Evolutionary conservation across 2,797 vertebrate genomes (phyloP).

Genomic region (Halcyon chelicuti): DNA sequence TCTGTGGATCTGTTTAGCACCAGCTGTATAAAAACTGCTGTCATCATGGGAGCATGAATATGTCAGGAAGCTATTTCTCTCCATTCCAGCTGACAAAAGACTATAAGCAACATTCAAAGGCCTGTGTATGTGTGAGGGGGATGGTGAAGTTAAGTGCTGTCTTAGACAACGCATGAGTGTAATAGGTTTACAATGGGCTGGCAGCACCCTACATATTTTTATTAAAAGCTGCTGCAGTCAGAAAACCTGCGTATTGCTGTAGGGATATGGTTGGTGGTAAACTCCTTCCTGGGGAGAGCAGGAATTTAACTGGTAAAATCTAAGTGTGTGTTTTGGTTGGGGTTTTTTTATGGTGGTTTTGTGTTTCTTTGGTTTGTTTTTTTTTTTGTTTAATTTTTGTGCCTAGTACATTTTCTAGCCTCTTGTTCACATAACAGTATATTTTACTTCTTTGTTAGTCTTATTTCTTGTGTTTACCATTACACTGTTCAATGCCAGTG

Average conservation of each 20-base stretch:
- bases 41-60: not conserved
- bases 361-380: too few relatives aligned
- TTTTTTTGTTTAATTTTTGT: not conserved
- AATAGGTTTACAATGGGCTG: not conserved
- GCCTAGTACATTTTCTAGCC: not conserved
- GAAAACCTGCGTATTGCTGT: not conserved
- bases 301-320: constrained; percentile 5
- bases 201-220: not conserved
- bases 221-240: not conserved
- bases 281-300: not conserved
- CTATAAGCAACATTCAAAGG: not conserved
- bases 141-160: not conserved
- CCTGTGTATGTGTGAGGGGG: not conserved
- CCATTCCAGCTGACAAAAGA: not conserved
- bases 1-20: not conserved
- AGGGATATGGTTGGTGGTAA: not conserved
- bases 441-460: not conserved
- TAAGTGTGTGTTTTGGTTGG: not conserved
- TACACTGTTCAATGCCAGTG: too few relatives aligned
- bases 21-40: not conserved
- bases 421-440: not conserved
- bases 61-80: not conserved
- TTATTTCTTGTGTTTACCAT: not conserved
- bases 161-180: not conserved
- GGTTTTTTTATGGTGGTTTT: too few relatives aligned